Evolutionary conservation across 2,888 invertebrate species (phyloP), one percentile per base, ranked within the genome.

Genomic region (Galerucella calmariensis): DNA sequence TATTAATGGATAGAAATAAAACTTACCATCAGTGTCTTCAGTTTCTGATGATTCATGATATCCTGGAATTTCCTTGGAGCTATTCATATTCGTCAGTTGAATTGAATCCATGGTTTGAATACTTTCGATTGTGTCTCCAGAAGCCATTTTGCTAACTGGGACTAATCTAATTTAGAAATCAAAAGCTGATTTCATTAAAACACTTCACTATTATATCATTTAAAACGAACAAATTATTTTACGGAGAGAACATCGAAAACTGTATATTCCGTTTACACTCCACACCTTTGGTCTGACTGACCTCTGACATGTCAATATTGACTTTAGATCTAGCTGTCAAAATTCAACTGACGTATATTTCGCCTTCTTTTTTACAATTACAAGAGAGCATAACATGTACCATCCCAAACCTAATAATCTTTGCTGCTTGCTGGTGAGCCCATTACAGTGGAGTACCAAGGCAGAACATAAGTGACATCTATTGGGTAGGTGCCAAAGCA

Each of bases 51-150:
- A 90, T 81, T 91, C 90, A 81, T 89, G 89, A 79, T 90, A 88
- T 78, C 86, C 89, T 76, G 88, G 90, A 84, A 90, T 86, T 81
- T 90, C 90, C 79, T 89, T 90, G 77, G 89, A 90, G 84, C 91
- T 90, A 84, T 91, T 92, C 87, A 83, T 83, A 79, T 81, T 83
- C 72, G 82, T 80, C 72, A 80, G 76, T 76, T 90, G 89, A 85
- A 91, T 91, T 87, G 91, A 90, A 88, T 94, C 94, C 88, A 93
- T 90, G 81, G 90, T 88, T 90, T 94, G 94, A 77, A 95, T 94
- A 87, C 92, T 92, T 90, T 94, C 94, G 87, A 92, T 90, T 86
- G 89, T 92, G 89, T 94, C 94, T 87, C 94, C 94, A 88, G 94
- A 94, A 91, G 94, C 95, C 95, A 95, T 95, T 89, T 75, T 66